Percentiles rank a stretch among this genome's conserved stretches.
Evolutionary conservation across 1,140 invertebrate species (phyloP).

Genomic region (Tetranychus urticae): DNA sequence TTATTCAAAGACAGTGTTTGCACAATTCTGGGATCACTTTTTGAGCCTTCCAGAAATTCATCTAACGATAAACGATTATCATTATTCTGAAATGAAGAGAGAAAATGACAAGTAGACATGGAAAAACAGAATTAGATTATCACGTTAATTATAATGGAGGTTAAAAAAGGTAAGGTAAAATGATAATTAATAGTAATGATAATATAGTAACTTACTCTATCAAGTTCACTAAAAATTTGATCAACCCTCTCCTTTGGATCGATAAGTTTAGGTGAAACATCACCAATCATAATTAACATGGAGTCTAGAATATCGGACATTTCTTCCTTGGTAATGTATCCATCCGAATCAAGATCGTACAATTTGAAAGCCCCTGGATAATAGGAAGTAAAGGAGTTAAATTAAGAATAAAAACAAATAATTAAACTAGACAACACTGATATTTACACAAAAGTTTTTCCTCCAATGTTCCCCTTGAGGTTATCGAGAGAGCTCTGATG

Average conservation of each 20-base stretch:
- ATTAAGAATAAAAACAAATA: background rate
- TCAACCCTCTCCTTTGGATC: slow-evolving; percentile 62
- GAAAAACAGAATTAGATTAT: background rate
- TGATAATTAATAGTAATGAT: background rate
- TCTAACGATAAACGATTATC: slow-evolving; percentile 88
- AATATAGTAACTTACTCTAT: slow-evolving; percentile 29
- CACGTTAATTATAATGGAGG: background rate
- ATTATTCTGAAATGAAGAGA: slow-evolving; percentile 41
- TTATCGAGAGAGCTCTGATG: slow-evolving; percentile 78
- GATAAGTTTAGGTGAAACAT: slow-evolving; percentile 17
- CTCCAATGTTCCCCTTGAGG: slow-evolving; percentile 80
- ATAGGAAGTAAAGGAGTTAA: background rate
- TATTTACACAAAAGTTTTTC: slow-evolving; percentile 89
- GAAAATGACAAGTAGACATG: no score
- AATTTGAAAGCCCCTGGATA: slow-evolving; percentile 79
- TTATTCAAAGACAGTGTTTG: slow-evolving; percentile 39
- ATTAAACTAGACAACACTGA: background rate
- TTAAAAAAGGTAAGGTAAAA: no score
- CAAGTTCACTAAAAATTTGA: slow-evolving; percentile 94
- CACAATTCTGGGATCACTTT: slow-evolving; percentile 94
- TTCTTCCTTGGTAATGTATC: slow-evolving; percentile 86
- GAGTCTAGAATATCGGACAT: slow-evolving; percentile 98
- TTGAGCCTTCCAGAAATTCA: slow-evolving; percentile 93
- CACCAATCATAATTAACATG: slow-evolving; percentile 97
- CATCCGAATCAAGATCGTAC: slow-evolving; percentile 52